Evolutionary conservation across 1,140 invertebrate species (phyloP), one percentile per base, ranked within the genome.

Genomic region (Propsilocerus akamusi): DNA sequence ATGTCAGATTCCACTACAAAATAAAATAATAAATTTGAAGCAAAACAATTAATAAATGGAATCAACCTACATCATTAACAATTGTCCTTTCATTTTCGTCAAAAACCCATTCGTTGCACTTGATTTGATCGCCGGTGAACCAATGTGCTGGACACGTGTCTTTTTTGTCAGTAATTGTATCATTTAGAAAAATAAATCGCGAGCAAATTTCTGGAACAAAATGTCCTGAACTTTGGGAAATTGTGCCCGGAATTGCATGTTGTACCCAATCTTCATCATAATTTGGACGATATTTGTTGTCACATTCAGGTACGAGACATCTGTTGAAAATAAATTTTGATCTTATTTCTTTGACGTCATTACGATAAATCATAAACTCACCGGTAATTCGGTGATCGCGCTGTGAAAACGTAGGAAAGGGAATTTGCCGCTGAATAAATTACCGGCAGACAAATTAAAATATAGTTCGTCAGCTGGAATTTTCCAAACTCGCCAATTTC

Each of bases 361-460:
- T n/a, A n/a, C n/a, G n/a, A n/a, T n/a, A n/a, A n/a, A n/a, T n/a
- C n/a, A n/a, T 20, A 34, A 30, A 37, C 46, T 32, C 58, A 72
- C 72, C 71, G 65, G 54, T 73, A 72, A 46, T 67, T 54, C 14
- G 73, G 72, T 17, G 65, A 61, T 50, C 73, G 73, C 20, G 73
- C 74, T 5, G 73, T 74, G 56, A 76, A 77, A 6, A 75, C 73
- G 56, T 76, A 76, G 12, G 70, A 72, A 10, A 77, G 61, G 62
- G 72, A 76, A 54, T 74, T 74, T 7, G 71, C 73, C 8, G 74
- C 73, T 14, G 59, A 68, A 55, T 75, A 73, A 28, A 76, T 58
- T 20, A 76, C 72, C 7, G 73, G 72, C 24, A 75, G 53, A 57
- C 73, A 75, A 10, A 76, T 62, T n/a, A 76, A 59, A 22, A 72